These are phyloP conservation scores for Hydrolagus affinis DNA, from an alignment of 2,113 vertebrate genomes.

Conservation along the genomic window DNA sequence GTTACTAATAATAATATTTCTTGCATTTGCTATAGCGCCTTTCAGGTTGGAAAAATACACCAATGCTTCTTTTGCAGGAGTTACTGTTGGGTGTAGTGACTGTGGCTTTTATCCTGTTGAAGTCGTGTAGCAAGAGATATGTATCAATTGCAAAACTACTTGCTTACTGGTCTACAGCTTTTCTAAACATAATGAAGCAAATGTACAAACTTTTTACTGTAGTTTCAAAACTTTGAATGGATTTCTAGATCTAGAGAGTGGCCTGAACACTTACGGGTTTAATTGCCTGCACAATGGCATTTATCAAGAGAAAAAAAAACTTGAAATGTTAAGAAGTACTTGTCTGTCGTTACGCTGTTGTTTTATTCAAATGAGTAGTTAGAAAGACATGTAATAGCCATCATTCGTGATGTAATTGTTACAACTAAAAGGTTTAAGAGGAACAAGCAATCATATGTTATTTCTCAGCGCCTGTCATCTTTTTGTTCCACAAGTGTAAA, in stretches of 20 bases:
- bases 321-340: conserved; percentile 30
- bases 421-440: conserved; percentile 28
- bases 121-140: not conserved
- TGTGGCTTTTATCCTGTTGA: not conserved
- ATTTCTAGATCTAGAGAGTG: not conserved
- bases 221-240: not conserved
- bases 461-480: conserved; percentile 26
- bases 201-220: conserved; percentile 13
- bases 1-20: no score
- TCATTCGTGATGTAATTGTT: conserved; percentile 28
- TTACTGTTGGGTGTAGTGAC: no score
- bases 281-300: conserved; percentile 28
- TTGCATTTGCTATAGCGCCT: no score
- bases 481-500: conserved; percentile 28
- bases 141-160: not conserved
- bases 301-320: conserved; percentile 9
- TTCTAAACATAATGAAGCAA: not conserved
- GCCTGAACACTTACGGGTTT: conserved; percentile 10
- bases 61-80: no score
- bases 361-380: conserved; percentile 31
- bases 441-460: conserved; percentile 20
- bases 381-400: conserved; percentile 29
- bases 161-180: not conserved
- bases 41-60: no score
- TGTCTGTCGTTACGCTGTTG: conserved; percentile 23